These are phyloP conservation scores for Acleris holmiana DNA, from an alignment of 2,888 invertebrate species.

Conservation along the genomic window DNA sequence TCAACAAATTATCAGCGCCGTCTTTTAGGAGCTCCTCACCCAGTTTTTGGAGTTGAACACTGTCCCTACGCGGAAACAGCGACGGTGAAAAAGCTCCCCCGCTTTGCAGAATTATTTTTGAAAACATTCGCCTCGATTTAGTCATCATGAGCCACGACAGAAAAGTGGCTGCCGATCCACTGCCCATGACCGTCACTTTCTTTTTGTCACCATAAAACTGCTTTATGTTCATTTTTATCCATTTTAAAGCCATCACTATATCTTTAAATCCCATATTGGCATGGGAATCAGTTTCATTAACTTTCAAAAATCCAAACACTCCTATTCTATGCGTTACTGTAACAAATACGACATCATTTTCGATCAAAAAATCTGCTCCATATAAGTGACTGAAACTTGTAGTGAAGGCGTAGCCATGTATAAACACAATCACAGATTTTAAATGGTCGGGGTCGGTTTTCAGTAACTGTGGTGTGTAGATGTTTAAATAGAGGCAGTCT, in stretches of 20 bases:
- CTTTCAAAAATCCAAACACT: slow-evolving; percentile 72
- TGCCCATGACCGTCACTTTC: slow-evolving; percentile 70
- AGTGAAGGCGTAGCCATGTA: slow-evolving; percentile 75
- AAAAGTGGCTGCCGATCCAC: slow-evolving; percentile 69
- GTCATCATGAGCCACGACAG: slow-evolving; percentile 65
- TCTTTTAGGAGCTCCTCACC: slow-evolving; percentile 52
- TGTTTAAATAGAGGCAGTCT: slow-evolving; percentile 88
- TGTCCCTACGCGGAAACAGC: slow-evolving; percentile 58
- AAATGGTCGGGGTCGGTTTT: slow-evolving; percentile 43
- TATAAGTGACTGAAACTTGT: slow-evolving; percentile 75
- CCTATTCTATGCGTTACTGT: slow-evolving; percentile 72
- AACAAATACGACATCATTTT: slow-evolving; percentile 67
- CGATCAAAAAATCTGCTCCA: slow-evolving; percentile 74
- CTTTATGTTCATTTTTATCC: slow-evolving; percentile 67
- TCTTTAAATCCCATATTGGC: slow-evolving; percentile 79
- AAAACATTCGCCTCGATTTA: slow-evolving; percentile 63
- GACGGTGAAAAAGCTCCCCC: slow-evolving; percentile 70
- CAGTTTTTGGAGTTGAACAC: slow-evolving; percentile 58
- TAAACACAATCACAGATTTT: slow-evolving; percentile 70
- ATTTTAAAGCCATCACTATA: slow-evolving; percentile 72
- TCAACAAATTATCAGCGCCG: slow-evolving; percentile 47
- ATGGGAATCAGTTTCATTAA: slow-evolving; percentile 60
- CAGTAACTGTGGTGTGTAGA: slow-evolving; percentile 84
- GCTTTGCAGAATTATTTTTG: slow-evolving; percentile 75
- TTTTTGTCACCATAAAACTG: slow-evolving; percentile 68